Evolutionary conservation across 1,140 invertebrate genomes (phyloP), one percentile per base, ranked within the genome.

Genomic region (Diabrotica undecimpunctata): DNA sequence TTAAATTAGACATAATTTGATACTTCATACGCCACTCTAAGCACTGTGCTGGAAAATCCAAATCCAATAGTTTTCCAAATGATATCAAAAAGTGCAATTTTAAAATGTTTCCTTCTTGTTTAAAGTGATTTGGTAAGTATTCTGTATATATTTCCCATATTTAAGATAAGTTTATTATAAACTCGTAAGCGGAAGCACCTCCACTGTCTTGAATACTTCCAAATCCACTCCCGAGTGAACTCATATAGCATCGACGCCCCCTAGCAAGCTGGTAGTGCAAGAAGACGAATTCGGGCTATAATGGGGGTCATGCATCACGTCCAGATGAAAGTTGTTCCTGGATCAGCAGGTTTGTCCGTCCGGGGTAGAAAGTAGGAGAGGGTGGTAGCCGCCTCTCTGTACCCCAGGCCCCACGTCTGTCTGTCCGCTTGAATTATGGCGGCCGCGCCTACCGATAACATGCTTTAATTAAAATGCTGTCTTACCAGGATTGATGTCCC

Each of bases 391-490:
- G 62, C 61, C 62, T 13, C 39, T 55, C 0, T 36, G 35, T 50
- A 62, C 64, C 50, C 13, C 41, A 14, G 39, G 53, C 46, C 39
- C 57, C 67, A 62, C 70, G 73, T 74, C 73, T 74, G 72, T 75
- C 75, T 73, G 72, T 75, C 71, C 72, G 72, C 66, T 72, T 78
- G 75, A 78, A 69, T 71, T 78, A 78, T 72, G 69, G 73, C 75
- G 72, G 71, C 75, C 77, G 77, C 77, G 77, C 77, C 77, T 77
- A 77, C 76, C 77, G 77, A 78, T 78, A 78, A 78, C 73, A 73
- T 72, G 77, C 72, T 77, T 78, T 78, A 78, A 78, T 78, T 78
- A 78, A 78, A 78, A 78, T 75, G 72, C 77, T 75, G 75, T 78
- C 77, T 76, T 70, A 61, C 62, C 52, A 68, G 73, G 77, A 78